These are phyloP conservation scores for Salvelinus alpinus DNA, from an alignment of 2,113 vertebrate species.

Conservation along the genomic window DNA sequence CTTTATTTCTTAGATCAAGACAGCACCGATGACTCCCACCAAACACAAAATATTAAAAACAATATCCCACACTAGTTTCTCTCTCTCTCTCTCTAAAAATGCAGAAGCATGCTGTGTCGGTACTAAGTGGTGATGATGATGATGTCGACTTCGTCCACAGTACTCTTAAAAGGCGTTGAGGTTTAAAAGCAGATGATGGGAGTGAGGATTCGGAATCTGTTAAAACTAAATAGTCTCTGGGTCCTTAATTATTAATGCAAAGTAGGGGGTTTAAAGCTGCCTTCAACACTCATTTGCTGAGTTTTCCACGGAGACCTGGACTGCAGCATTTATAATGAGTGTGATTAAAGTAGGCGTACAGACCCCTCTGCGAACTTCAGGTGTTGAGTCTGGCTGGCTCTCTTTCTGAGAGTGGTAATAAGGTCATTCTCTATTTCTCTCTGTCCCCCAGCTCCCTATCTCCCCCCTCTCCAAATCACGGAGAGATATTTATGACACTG, in stretches of 20 bases:
- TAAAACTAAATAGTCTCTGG: constrained; percentile 49
- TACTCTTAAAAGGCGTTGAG: constrained; percentile 6
- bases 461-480: too few relatives aligned
- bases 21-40: neutral
- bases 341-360: constrained; percentile 47
- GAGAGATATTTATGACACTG: constrained; percentile 5
- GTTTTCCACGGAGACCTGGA: constrained; percentile 46
- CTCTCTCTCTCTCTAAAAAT: neutral
- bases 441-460: neutral
- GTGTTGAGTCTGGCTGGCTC: constrained; percentile 22
- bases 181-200: constrained; percentile 28
- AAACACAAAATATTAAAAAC: constrained; percentile 10
- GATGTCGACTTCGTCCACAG: constrained; percentile 21
- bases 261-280: constrained; percentile 56
- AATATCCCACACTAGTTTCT: neutral
- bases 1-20: constrained; percentile 33
- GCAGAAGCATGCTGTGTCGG: neutral
- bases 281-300: constrained; percentile 57
- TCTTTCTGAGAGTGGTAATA: constrained; percentile 39
- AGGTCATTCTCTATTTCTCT: constrained; percentile 20
- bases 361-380: constrained; percentile 27
- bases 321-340: constrained; percentile 57
- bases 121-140: constrained; percentile 20
- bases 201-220: constrained; percentile 41
- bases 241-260: constrained; percentile 68